Base-by-base conservation (phyloP, 2,888 invertebrate genomes). In the Opisthograptis luteolata region DNA sequence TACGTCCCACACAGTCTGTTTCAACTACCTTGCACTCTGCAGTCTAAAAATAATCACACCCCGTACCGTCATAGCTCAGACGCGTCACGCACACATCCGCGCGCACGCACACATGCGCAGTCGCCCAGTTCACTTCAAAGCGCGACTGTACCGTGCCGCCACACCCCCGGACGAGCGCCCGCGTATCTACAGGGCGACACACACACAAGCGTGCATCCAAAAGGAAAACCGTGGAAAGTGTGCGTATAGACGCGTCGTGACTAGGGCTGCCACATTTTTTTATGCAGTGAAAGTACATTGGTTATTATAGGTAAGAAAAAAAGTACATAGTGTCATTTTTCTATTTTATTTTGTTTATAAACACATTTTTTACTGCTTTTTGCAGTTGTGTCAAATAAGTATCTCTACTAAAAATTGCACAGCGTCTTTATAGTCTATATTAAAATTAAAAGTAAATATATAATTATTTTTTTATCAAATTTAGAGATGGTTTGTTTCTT, bases 121-220 rank as follows among this genome's bases (percentile, higher is more conserved):
- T 68, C 72, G 66, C 73, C 73, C 59, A 70, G 70, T 66, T 73
- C 70, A 68, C 54, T 60, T 66, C 67, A 65, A 66, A 70, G 67
- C 70, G 64, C n/a, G n/a, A n/a, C n/a, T n/a, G n/a, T 39, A 64
- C 61, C 56, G 55, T 54, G 49, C 51, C 69, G 84, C 84, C 89
- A 87, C 89, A 86, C 87, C 88, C 84, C 83, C 83, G 66, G 32
- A n/a, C 22, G 14, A 10, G 12, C 25, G 12, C n/a, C 28, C 40
- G 36, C 45, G 69, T 84, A 55, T 22, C 57, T 48, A 87, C 84
- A 81, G 73, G 83, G 81, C 87, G 83, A 83, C 88, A 78, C 83
- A 24, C 79, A 79, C 80, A 87, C 87, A 67, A 0, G 0, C 36
- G 45, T 51, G 58, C 4, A 28, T 25, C 42, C 31, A 70, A 70